Evolutionary conservation across 2,888 invertebrate species (phyloP).

Genomic region (Melipona bicolor): DNA sequence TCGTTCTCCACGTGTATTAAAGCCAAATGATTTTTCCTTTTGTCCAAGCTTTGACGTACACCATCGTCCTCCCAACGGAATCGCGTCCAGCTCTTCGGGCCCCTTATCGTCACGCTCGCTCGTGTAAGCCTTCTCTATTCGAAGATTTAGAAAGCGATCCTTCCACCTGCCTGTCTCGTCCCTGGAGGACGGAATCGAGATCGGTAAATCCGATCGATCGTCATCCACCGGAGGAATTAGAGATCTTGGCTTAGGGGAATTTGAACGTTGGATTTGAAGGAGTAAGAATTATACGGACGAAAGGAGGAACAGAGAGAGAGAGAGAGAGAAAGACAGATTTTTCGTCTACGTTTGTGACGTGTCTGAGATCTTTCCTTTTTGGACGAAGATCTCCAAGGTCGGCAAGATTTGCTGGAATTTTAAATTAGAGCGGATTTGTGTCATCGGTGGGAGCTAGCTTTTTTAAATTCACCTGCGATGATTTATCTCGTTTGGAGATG

Average conservation of each 20-base stretch:
- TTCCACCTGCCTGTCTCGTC: slow-evolving; percentile 19
- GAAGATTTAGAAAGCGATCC: slow-evolving; percentile 57
- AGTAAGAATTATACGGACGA: not conserved
- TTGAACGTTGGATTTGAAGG: slow-evolving; percentile 2
- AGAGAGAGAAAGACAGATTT: not conserved
- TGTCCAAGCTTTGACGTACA: slow-evolving; percentile 13
- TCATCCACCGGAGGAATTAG: slow-evolving; percentile 37
- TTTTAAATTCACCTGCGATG: too few species aligned
- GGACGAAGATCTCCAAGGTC: not conserved
- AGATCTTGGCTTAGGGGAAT: not conserved
- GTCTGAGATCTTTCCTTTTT: not conserved
- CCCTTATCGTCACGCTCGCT: slow-evolving; percentile 15
- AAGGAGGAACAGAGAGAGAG: too few species aligned
- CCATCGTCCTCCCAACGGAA: slow-evolving; percentile 4
- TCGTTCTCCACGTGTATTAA: slow-evolving; percentile 69
- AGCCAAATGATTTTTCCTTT: slow-evolving; percentile 55
- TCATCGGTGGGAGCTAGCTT: not conserved
- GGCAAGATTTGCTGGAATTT: not conserved
- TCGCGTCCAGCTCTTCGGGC: slow-evolving; percentile 7
- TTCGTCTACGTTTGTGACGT: not conserved
- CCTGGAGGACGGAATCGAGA: slow-evolving; percentile 8
- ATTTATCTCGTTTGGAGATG: not conserved
- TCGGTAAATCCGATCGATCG: slow-evolving; percentile 55
- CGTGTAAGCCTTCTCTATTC: slow-evolving; percentile 35
- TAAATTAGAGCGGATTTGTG: not conserved